phyloP scores from a whole-genome alignment of 1,140 invertebrate species.

The Eriosoma lanigerum region DNA sequence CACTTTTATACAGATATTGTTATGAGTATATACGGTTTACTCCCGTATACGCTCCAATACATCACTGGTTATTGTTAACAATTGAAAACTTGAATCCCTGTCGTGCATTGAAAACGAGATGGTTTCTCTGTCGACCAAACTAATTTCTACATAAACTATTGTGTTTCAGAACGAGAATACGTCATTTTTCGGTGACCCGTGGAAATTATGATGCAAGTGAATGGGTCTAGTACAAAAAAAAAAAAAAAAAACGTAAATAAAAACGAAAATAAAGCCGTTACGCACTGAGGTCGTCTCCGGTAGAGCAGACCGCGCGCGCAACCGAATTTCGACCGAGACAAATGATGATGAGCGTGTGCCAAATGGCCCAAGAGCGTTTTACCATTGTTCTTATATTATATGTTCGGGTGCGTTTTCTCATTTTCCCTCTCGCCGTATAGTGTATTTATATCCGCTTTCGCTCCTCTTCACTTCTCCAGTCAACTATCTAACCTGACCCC shows the following conservation, averaged over 20 bases:
- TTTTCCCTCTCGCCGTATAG: neutral
- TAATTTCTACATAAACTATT: too few relatives aligned
- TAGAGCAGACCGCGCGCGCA: neutral
- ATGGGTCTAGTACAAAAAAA: too few relatives aligned
- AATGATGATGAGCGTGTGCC: conserved; percentile 49
- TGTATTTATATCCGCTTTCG: neutral
- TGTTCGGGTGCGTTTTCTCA: neutral
- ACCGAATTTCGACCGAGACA: conserved; percentile 33
- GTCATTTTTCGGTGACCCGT: neutral
- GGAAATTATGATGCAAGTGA: neutral
- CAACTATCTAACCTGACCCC: too few relatives aligned
- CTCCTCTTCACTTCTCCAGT: too few relatives aligned
- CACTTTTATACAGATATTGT: too few relatives aligned
- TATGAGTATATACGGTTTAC: too few relatives aligned
- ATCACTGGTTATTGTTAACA: too few relatives aligned
- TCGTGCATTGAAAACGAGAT: too few relatives aligned
- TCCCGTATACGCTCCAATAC: too few relatives aligned
- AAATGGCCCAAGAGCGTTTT: conserved; percentile 43
- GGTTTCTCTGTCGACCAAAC: too few relatives aligned
- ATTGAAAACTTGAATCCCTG: too few relatives aligned
- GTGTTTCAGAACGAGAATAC: too few relatives aligned
- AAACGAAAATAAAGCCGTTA: conserved; percentile 13
- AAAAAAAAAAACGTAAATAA: neutral
- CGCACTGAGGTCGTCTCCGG: neutral
- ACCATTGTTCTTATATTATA: conserved; percentile 38